These are phyloP conservation scores for Cisticola juncidis DNA, from an alignment of 2,113 vertebrate species.

Conservation along the genomic window DNA sequence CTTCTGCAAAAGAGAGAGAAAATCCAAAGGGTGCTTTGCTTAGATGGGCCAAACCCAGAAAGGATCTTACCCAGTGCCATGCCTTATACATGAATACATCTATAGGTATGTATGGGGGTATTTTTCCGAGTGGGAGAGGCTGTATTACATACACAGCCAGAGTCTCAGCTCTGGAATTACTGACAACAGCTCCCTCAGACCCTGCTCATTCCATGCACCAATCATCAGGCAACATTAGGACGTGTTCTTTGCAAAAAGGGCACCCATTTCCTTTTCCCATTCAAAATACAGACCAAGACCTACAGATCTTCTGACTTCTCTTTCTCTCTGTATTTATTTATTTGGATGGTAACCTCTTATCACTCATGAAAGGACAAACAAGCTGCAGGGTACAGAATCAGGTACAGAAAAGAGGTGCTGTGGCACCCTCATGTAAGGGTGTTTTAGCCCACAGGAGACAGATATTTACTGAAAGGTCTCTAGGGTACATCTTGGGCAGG, in stretches of 20 bases:
- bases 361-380: neutral
- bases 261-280: neutral
- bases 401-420: neutral
- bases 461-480: neutral
- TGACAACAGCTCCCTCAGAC: neutral
- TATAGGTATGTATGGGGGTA: neutral
- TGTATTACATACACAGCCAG: neutral
- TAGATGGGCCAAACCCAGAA: neutral
- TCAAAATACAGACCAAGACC: neutral
- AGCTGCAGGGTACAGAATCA: neutral
- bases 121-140: neutral
- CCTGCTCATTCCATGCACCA: neutral
- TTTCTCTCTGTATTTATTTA: neutral
- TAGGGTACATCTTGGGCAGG: neutral
- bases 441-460: neutral
- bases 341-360: neutral
- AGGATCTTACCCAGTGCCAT: rapidly evolving
- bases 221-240: neutral
- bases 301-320: neutral
- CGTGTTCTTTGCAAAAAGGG: neutral
- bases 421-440: neutral
- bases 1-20: neutral
- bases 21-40: neutral
- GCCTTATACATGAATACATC: neutral
- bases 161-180: neutral